These are phyloP conservation scores for Dryobates pubescens DNA, from an alignment of 2,797 vertebrate genomes.

Conservation along the genomic window DNA sequence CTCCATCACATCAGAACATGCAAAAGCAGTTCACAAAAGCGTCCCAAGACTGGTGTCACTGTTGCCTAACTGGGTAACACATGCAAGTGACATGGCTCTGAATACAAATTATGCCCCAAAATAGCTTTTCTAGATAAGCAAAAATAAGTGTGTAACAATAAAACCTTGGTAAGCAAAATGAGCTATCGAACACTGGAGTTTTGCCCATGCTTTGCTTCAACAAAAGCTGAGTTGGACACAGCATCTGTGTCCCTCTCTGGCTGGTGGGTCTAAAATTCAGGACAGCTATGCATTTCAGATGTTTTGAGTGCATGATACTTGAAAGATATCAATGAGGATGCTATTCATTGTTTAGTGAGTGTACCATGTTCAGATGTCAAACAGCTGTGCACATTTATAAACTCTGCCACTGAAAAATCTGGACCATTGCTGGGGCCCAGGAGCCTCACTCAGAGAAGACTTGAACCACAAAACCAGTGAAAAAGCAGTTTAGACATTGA, in stretches of 20 bases:
- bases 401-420: background rate
- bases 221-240: background rate
- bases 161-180: background rate
- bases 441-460: background rate
- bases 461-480: background rate
- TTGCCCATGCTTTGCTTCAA: background rate
- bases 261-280: background rate
- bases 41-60: background rate
- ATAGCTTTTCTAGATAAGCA: background rate
- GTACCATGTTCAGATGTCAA: background rate
- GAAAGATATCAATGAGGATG: background rate
- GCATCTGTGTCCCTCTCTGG: background rate
- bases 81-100: background rate
- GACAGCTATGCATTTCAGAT: background rate
- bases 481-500: background rate
- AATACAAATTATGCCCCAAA: background rate
- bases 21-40: background rate
- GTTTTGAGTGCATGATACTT: background rate
- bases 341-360: background rate
- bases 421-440: background rate
- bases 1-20: background rate
- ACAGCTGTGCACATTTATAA: background rate
- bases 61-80: background rate
- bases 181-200: background rate
- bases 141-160: background rate